Conservation (phyloP, 2,888 invertebrate genomes). For the Metalampra italica region DNA sequence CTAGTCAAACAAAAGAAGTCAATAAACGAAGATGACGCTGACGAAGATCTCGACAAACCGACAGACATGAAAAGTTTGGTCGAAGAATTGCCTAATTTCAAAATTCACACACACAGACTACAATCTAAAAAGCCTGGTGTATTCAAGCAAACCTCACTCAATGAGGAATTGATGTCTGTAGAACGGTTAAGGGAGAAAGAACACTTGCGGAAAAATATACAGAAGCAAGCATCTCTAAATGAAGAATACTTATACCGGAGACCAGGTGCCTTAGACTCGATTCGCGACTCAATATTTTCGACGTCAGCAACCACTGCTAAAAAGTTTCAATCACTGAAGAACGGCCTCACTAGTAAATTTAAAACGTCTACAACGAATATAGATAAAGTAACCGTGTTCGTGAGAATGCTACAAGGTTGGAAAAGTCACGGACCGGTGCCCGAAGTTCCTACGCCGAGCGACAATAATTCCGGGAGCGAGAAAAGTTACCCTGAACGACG, state of each 20-base stretch:
- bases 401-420: constrained; percentile 91
- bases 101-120: constrained; percentile 67
- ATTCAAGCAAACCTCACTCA: constrained; percentile 90
- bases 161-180: constrained; percentile 93
- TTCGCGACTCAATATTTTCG: constrained; percentile 86
- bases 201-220: constrained; percentile 88
- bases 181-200: constrained; percentile 91
- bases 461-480: constrained; percentile 63
- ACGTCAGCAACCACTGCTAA: constrained; percentile 84
- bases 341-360: constrained; percentile 89
- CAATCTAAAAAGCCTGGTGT: constrained; percentile 79
- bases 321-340: constrained; percentile 86
- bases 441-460: constrained; percentile 63
- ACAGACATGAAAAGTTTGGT: constrained; percentile 84
- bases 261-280: constrained; percentile 82
- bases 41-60: constrained; percentile 81
- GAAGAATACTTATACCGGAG: constrained; percentile 88
- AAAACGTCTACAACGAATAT: constrained; percentile 90
- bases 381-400: constrained; percentile 91
- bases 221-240: constrained; percentile 92
- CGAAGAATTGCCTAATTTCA: constrained; percentile 82
- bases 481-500: constrained; percentile 81
- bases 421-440: constrained; percentile 78
- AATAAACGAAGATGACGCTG: constrained; percentile 85
- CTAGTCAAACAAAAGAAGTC: constrained; percentile 93